Evolutionary conservation across 2,797 vertebrate genomes (phyloP).

Genomic region (Smutsia gigantea): DNA sequence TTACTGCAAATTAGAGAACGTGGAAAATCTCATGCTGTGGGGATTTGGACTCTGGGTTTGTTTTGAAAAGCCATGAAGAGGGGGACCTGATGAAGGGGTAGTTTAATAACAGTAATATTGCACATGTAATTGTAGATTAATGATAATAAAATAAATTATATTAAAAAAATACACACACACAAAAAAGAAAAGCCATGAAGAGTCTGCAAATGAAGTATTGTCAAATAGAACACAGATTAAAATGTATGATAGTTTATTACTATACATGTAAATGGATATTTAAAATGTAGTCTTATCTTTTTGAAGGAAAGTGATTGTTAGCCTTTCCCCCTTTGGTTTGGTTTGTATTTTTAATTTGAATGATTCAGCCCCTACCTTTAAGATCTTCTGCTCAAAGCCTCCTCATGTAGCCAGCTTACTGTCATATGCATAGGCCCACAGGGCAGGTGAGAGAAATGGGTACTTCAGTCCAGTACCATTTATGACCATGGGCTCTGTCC

Average conservation of each 20-base stretch:
- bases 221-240: slow-evolving; percentile 75
- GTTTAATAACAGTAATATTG: too few relatives aligned
- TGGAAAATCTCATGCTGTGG: slow-evolving; percentile 56
- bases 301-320: slow-evolving; percentile 17
- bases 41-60: slow-evolving; percentile 66
- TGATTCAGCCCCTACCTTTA: neutral
- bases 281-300: slow-evolving; percentile 33
- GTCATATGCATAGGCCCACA: neutral
- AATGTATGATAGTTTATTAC: slow-evolving; percentile 60
- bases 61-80: slow-evolving; percentile 70
- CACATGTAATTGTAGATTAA: too few relatives aligned
- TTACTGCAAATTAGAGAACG: slow-evolving; percentile 58
- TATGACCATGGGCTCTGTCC: accelerated
- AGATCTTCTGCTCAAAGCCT: neutral
- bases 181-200: slow-evolving; percentile 66
- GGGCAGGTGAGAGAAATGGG: neutral
- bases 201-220: slow-evolving; percentile 69
- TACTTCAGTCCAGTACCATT: neutral
- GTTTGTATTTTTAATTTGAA: slow-evolving; percentile 40
- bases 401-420: neutral
- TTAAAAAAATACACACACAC: too few relatives aligned
- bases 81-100: too few relatives aligned
- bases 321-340: neutral
- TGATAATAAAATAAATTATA: too few relatives aligned
- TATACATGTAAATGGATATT: slow-evolving; percentile 66